Evolutionary conservation across 2,113 vertebrate species (phyloP).

Genomic region (Rhinolophus ferrumequinum): DNA sequence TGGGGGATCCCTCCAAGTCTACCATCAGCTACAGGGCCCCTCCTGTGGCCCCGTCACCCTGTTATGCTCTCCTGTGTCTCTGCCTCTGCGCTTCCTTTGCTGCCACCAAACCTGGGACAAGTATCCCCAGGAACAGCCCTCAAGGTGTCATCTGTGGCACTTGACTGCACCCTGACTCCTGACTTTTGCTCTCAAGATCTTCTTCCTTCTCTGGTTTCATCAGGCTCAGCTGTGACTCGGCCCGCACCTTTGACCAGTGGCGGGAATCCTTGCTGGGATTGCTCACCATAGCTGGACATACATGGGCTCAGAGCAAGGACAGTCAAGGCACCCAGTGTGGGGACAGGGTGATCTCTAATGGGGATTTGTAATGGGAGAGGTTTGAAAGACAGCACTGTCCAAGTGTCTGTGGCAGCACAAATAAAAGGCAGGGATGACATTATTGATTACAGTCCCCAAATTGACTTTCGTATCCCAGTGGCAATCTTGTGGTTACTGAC

Average conservation of each 20-base stretch:
- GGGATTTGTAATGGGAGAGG: background rate
- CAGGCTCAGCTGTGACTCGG: background rate
- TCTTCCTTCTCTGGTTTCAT: background rate
- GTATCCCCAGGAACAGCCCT: background rate
- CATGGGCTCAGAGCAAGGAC: background rate
- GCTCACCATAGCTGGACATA: background rate
- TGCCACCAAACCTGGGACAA: background rate
- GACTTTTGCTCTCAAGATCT: background rate
- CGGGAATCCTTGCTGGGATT: background rate
- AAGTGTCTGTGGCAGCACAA: background rate
- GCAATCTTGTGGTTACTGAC: too few species aligned
- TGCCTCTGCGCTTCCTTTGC: background rate
- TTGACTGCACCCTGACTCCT: background rate
- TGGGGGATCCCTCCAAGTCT: background rate
- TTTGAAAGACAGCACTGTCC: background rate
- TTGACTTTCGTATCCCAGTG: too few species aligned
- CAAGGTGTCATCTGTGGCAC: fast-evolving
- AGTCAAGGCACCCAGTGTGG: background rate
- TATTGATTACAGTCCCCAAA: too few species aligned
- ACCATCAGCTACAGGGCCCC: background rate
- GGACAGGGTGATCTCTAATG: background rate
- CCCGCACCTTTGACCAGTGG: background rate
- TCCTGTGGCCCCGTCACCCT: background rate
- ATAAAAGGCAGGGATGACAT: too few species aligned
- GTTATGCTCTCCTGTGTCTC: background rate